Base-by-base conservation (phyloP, 2,888 invertebrate genomes). In the Pandemis corylana region DNA sequence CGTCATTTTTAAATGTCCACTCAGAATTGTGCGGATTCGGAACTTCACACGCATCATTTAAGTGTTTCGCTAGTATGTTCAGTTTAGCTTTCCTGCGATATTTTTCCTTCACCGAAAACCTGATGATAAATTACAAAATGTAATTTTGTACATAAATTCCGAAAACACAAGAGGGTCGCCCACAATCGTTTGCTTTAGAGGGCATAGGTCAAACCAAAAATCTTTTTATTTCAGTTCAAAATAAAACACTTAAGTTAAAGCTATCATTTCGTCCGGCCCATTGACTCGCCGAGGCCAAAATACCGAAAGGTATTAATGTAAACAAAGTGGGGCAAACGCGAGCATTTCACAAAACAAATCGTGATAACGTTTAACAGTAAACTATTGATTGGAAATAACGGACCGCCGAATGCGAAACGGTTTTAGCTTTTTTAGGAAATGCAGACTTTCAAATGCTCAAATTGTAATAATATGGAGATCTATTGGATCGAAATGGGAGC, bases 311-410 rank as follows among this genome's bases (percentile, higher is more conserved):
- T 63, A 68, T 67, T 64, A 67, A 68, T 46, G 0, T 61, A 72
- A 76, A 76, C 77, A 75, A 77, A 81, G 67, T 72, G n/a, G 61
- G 71, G 68, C 69, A 46, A 80, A 74, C 56, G 36, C 51, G 65
- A 51, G 41, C 68, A 69, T 59, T 68, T 49, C 42, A 72, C 69
- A 82, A 81, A 78, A 78, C 78, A 75, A 84, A 78, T 82, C 87
- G 84, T 88, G 89, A 90, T 89, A 86, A 85, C 78, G 80, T 82
- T 79, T 83, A 84, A 88, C 89, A 85, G 89, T 90, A 83, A 87
- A 83, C 83, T 84, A 86, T 87, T 81, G 85, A 88, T 86, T 89
- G 81, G 77, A 81, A 81, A 78, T 88, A 91, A 90, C 90, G 89
- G 90, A 80, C 81, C 78, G 13, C 53, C 44, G 41, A 59, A 53